These are phyloP conservation scores for Chaetura pelagica DNA, from an alignment of 2,113 vertebrate species.

Conservation along the genomic window DNA sequence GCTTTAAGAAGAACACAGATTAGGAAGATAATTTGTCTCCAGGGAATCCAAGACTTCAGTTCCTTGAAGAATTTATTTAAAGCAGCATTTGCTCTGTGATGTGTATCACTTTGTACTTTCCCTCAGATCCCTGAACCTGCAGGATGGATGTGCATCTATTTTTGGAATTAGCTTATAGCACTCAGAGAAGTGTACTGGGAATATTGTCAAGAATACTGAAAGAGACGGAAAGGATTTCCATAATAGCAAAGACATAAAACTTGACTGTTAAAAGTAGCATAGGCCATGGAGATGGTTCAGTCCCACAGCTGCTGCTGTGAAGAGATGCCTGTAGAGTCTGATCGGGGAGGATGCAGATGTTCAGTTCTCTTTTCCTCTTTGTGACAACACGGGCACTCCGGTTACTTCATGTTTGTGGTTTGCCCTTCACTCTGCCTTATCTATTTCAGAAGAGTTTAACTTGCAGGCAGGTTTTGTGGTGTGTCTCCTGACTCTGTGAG, in stretches of 20 bases:
- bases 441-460: neutral
- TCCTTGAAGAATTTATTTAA: neutral
- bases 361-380: neutral
- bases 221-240: neutral
- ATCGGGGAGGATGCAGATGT: neutral
- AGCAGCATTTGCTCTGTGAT: neutral
- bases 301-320: neutral
- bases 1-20: neutral
- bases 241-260: neutral
- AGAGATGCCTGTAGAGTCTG: neutral
- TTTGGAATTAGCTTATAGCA: neutral
- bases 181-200: neutral
- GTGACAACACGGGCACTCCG: neutral
- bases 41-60: neutral
- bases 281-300: neutral
- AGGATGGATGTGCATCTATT: neutral
- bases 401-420: neutral
- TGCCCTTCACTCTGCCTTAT: neutral
- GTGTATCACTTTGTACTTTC: neutral
- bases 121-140: neutral
- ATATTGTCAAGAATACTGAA: neutral
- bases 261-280: fast-evolving
- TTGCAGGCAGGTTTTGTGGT: neutral
- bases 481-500: neutral
- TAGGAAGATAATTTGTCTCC: neutral